Conservation (phyloP, 1,140 invertebrate genomes). For the Hetaerina americana region DNA sequence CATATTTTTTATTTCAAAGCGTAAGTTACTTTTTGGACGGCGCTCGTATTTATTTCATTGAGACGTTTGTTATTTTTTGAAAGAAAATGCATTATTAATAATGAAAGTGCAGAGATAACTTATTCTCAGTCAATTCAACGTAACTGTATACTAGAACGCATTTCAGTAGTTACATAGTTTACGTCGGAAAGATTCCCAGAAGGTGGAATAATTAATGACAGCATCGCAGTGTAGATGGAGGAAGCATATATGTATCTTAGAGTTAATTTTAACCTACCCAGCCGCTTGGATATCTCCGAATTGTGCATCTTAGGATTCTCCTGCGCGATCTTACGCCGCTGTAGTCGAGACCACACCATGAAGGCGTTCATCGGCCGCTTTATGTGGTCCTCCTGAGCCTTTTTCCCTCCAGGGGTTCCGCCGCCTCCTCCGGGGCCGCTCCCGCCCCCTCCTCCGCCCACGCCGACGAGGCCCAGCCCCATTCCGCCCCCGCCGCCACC, state of each 20-base stretch:
- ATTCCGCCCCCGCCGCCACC: neutral
- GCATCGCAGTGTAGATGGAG: neutral
- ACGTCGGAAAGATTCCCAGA: no score
- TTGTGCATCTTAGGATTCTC: conserved; percentile 99
- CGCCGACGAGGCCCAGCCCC: neutral
- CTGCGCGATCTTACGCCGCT: conserved; percentile 83
- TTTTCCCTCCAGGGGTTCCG: conserved; percentile 23
- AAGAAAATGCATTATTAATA: no score
- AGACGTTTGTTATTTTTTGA: no score
- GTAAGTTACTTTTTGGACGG: no score
- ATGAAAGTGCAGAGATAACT: no score
- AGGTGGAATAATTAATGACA: no score
- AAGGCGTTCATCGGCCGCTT: conserved; percentile 53
- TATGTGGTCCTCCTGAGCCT: conserved; percentile 39
- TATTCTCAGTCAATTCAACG: no score
- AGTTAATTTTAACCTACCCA: conserved; percentile 73
- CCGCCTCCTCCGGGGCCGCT: neutral
- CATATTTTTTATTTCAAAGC: no score
- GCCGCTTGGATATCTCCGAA: conserved; percentile 88
- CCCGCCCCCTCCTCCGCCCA: neutral
- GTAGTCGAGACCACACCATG: conserved; percentile 76
- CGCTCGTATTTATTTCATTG: no score
- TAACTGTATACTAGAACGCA: no score
- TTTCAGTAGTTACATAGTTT: no score
- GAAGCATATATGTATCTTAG: neutral